Evolutionary conservation across 2,113 vertebrate species (phyloP), one percentile per base, ranked within the genome.

Genomic region (Dendropsophus ebraccatus): DNA sequence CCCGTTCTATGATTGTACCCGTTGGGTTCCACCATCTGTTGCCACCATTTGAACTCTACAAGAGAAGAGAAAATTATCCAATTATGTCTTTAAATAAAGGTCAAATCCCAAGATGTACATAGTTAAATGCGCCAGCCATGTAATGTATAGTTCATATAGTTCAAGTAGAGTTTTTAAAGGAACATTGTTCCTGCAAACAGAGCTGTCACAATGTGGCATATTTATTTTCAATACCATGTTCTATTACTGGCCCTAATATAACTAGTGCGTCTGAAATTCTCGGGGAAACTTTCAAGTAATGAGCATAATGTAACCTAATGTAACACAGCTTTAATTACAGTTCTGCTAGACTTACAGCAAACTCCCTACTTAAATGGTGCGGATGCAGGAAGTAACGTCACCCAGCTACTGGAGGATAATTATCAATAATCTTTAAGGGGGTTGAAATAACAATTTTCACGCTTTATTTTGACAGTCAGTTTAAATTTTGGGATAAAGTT

Each of bases 381-480:
- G 74, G 45, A 17, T 52, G 74, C 49, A 11, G 25, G 50, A 17
- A 52, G 50, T 54, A 77, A 32, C 21, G 49, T 50, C 74, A 77
- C 25, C 47, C 47, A 50, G 28, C 28, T 79, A 60, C 56, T 21
- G 37, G 52, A 74, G 41, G 13, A 72, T 83, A 83, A 83, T 83
- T 83, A 83, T 77, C 23, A 75, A 35, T 70, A 69, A 85, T 79
- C 30, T 54, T 76, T 52, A 65, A 70, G 35, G 25, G 76, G 62
- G 23, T 32, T 79, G 50, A 56, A 45, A 70, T 58, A 85, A 85
- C 75, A 32, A 67, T 65, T 47, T 86, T 86, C 35, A 70, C 67
- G 84, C 67, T 37, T 77, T 69, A 47, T 80, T 80, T 69, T 80
- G 76, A 86, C 76, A 80, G 84, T 86, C 84, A 73, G 35, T 86